phyloP scores from a whole-genome alignment of 1,140 invertebrate genomes.

The Gonioctena quinquepunctata region DNA sequence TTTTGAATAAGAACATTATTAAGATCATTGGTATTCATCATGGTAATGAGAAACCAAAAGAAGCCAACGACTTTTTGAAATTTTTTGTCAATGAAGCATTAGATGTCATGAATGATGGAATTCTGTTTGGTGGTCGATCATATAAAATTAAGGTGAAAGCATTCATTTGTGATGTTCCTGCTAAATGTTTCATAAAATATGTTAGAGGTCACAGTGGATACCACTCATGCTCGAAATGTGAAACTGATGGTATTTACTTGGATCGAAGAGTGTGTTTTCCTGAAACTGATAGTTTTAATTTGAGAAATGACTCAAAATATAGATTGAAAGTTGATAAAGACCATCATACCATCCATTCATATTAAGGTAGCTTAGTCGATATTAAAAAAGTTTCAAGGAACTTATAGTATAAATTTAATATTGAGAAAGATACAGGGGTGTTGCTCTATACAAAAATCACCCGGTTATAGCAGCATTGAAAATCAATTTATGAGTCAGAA shows the following conservation, averaged over 20 bases:
- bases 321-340: not conserved
- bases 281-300: not conserved
- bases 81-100: not conserved
- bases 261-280: not conserved
- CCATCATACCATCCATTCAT: too few species aligned
- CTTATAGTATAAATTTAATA: too few species aligned
- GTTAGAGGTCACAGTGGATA: not conserved
- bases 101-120: not conserved
- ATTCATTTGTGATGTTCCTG: constrained; percentile 5
- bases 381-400: too few species aligned
- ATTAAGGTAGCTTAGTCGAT: too few species aligned
- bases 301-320: not conserved
- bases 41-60: not conserved
- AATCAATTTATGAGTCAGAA: too few species aligned
- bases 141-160: not conserved
- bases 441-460: too few species aligned
- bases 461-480: too few species aligned
- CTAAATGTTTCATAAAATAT: not conserved
- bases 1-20: not conserved
- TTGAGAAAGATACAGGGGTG: too few species aligned
- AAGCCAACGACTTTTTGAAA: not conserved
- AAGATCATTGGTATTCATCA: not conserved
- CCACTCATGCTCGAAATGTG: not conserved
- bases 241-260: not conserved
- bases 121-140: not conserved